Evolutionary conservation across 2,113 vertebrate species (phyloP).

Genomic region (Nyctereutes procyonoides): DNA sequence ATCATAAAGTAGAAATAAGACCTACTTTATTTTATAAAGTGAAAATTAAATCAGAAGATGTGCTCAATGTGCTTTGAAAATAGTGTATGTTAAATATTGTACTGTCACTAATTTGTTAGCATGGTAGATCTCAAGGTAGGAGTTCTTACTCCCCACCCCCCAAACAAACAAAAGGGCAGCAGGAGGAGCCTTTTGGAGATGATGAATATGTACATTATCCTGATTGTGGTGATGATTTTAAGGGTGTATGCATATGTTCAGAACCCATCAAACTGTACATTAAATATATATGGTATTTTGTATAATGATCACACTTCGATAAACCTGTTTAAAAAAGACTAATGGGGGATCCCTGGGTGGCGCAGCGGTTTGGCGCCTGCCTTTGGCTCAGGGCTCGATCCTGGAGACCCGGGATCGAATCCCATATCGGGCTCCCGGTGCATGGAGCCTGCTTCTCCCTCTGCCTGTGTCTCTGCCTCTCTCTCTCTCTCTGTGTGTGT

Average conservation of each 20-base stretch:
- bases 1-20: conserved; percentile 44
- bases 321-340: neutral
- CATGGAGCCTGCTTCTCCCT: too few species aligned
- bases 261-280: neutral
- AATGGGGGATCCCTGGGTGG: neutral
- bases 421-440: too few species aligned
- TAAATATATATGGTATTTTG: neutral
- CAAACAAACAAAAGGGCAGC: neutral
- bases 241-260: neutral
- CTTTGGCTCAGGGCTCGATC: too few species aligned
- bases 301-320: neutral
- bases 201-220: neutral
- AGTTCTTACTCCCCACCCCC: neutral
- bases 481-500: too few species aligned
- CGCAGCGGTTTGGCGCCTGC: too few species aligned
- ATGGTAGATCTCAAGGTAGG: neutral
- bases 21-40: neutral
- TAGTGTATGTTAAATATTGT: neutral
- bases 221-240: neutral
- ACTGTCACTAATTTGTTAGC: neutral
- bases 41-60: conserved; percentile 16
- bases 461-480: too few species aligned
- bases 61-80: neutral
- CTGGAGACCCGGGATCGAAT: too few species aligned
- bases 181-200: neutral